Conservation (phyloP, 2,797 vertebrate species). For the Myotis daubentonii region DNA sequence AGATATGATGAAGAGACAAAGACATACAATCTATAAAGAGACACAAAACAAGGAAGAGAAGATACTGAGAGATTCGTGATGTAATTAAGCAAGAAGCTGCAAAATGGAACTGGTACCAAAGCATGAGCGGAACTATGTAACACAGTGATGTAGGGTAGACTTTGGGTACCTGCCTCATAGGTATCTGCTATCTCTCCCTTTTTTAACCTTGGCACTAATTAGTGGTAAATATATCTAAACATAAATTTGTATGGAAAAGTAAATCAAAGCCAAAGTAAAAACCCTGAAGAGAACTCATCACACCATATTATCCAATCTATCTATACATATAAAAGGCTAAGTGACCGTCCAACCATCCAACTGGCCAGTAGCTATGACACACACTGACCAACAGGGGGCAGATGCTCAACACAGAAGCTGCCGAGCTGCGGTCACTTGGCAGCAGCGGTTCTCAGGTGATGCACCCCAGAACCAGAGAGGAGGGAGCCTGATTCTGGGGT, state of each 20-base stretch:
- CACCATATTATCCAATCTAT: not conserved
- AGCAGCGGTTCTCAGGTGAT: no score
- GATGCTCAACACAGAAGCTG: no score
- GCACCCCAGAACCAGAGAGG: no score
- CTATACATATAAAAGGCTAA: no score
- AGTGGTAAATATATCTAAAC: constrained; percentile 23
- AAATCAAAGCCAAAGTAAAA: constrained; percentile 48
- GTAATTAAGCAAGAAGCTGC: not conserved
- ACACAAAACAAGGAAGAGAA: not conserved
- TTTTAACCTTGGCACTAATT: not conserved
- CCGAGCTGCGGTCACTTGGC: no score
- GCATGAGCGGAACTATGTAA: not conserved
- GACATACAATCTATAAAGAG: not conserved
- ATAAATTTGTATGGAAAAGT: not conserved
- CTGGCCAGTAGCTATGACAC: no score
- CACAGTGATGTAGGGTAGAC: no score
- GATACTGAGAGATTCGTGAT: not conserved
- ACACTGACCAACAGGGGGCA: no score
- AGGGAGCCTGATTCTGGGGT: no score
- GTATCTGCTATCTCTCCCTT: not conserved
- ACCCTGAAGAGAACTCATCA: not conserved
- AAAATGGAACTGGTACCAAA: not conserved
- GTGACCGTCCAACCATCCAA: no score
- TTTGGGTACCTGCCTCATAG: not conserved
- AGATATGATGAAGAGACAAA: not conserved